These are phyloP conservation scores for Podarcis lilfordi DNA, from an alignment of 2,797 vertebrate species.

Conservation along the genomic window DNA sequence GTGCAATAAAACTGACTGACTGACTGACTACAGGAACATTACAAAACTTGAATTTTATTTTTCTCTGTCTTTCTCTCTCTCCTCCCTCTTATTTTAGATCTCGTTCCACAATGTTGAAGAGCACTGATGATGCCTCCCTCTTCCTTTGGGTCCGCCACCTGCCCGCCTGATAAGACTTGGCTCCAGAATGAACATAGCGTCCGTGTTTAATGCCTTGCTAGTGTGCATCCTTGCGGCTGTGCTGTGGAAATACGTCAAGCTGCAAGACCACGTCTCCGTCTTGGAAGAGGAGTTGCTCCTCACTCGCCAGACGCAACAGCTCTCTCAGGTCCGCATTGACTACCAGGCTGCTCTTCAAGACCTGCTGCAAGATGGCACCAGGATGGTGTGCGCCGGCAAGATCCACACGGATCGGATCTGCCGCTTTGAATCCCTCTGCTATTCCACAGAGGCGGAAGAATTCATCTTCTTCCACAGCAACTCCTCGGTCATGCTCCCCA, in stretches of 20 bases:
- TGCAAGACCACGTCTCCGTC: slow-evolving; percentile 85
- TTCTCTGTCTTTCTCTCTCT: neutral
- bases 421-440: slow-evolving; percentile 96
- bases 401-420: slow-evolving; percentile 97
- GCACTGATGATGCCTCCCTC: slow-evolving; percentile 70
- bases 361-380: slow-evolving; percentile 91
- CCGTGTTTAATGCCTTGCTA: slow-evolving; percentile 91
- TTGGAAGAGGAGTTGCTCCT: slow-evolving; percentile 92
- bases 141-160: slow-evolving; percentile 49
- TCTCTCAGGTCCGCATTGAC: slow-evolving; percentile 86
- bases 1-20: too few relatives aligned
- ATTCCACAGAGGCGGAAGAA: slow-evolving; percentile 92
- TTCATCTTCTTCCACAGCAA: slow-evolving; percentile 98
- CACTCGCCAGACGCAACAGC: slow-evolving; percentile 84
- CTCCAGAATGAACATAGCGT: slow-evolving; percentile 92
- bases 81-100: slow-evolving; percentile 58
- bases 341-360: slow-evolving; percentile 90
- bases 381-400: slow-evolving; percentile 96
- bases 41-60: neutral
- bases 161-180: slow-evolving; percentile 78
- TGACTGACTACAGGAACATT: neutral
- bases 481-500: slow-evolving; percentile 92
- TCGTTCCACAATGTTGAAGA: slow-evolving; percentile 56
- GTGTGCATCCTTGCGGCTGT: slow-evolving; percentile 92
- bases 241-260: slow-evolving; percentile 92